phyloP scores from a whole-genome alignment of 1,140 invertebrate genomes.

The Macrobrachium rosenbergii region DNA sequence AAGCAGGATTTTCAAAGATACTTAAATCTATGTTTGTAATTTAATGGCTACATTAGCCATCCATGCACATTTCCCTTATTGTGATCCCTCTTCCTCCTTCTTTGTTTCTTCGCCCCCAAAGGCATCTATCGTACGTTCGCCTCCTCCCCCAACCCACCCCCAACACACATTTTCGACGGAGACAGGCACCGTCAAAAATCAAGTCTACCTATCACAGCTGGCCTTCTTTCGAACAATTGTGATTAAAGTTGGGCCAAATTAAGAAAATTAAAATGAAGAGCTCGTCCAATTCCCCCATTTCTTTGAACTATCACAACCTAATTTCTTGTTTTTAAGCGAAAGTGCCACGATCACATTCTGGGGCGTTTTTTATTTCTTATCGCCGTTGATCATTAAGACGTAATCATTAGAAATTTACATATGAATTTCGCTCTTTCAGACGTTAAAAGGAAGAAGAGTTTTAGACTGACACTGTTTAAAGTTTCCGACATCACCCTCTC shows the following conservation, averaged over 20 bases:
- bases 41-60: no score
- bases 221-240: slow-evolving; percentile 62
- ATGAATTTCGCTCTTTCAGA: slow-evolving; percentile 62
- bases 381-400: slow-evolving; percentile 62
- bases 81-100: background rate
- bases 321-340: slow-evolving; percentile 64
- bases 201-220: slow-evolving; percentile 43
- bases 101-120: background rate
- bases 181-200: slow-evolving; percentile 33
- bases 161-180: background rate
- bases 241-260: slow-evolving; percentile 64
- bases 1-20: no score
- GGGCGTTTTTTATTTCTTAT: slow-evolving; percentile 54
- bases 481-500: background rate
- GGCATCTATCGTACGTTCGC: background rate
- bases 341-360: slow-evolving; percentile 59
- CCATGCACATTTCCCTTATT: background rate
- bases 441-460: slow-evolving; percentile 43
- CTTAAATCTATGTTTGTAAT: no score
- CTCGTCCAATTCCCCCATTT: slow-evolving; percentile 54
- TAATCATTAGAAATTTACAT: slow-evolving; percentile 64
- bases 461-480: slow-evolving; percentile 40
- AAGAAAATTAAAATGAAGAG: slow-evolving; percentile 64
- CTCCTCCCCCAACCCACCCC: background rate
- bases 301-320: slow-evolving; percentile 65